Conservation (phyloP, 2,797 vertebrate species). For the Alfaro cultratus region DNA sequence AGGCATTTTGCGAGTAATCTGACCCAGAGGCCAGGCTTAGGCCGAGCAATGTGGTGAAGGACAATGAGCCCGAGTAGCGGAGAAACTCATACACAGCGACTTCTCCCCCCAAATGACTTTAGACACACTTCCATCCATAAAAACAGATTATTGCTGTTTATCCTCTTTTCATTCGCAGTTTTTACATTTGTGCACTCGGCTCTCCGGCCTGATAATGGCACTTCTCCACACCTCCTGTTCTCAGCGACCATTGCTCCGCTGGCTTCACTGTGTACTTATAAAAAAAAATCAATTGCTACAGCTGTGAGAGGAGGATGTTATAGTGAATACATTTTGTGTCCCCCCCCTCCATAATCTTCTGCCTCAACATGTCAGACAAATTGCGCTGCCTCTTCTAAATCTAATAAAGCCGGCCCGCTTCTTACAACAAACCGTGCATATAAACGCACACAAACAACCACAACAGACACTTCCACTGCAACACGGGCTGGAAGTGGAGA, state of each 20-base stretch:
- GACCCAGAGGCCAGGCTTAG: conserved; percentile 78
- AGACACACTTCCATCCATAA: conserved; percentile 74
- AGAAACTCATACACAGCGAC: conserved; percentile 71
- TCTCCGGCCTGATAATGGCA: conserved; percentile 71
- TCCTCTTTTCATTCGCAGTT: conserved; percentile 73
- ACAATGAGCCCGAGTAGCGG: conserved; percentile 74
- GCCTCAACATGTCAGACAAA: conserved; percentile 80
- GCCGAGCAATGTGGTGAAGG: conserved; percentile 70
- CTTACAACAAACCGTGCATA: conserved; percentile 30
- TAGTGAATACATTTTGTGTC: conserved; percentile 78
- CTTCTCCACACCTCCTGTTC: conserved; percentile 67
- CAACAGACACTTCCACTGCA: conserved; percentile 17
- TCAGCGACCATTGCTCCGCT: conserved; percentile 58
- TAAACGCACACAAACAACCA: conserved; percentile 27
- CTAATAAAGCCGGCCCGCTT: conserved; percentile 69
- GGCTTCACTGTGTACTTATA: conserved; percentile 66
- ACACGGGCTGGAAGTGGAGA: conserved; percentile 41
- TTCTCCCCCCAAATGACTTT: conserved; percentile 74
- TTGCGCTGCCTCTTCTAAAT: conserved; percentile 79
- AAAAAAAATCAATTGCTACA: conserved; percentile 78
- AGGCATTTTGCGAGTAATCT: conserved; percentile 78
- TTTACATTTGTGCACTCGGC: conserved; percentile 71
- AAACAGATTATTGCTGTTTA: conserved; percentile 79
- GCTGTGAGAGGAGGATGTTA: conserved; percentile 78
- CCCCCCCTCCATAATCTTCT: conserved; percentile 76